Conservation (phyloP, 2,113 vertebrate genomes). For the Mionectes macconnelli region DNA sequence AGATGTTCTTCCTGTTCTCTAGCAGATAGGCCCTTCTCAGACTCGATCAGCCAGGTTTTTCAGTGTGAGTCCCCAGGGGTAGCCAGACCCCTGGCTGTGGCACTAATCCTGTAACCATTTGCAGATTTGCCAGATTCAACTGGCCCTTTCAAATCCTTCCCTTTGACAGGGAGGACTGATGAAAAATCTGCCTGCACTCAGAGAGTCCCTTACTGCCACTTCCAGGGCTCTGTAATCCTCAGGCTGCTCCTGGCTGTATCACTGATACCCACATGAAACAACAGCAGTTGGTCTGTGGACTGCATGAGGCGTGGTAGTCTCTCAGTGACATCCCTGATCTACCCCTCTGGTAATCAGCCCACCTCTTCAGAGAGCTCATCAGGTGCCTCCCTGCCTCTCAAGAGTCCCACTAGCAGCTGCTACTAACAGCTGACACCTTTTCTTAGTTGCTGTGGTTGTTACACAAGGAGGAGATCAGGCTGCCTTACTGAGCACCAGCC, state of each 20-base stretch:
- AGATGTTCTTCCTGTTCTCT: neutral
- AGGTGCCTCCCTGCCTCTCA: neutral
- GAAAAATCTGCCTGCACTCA: neutral
- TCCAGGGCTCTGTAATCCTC: neutral
- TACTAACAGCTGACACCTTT: neutral
- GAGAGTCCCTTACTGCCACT: neutral
- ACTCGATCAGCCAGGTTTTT: neutral
- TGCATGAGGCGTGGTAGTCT: neutral
- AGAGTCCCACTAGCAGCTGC: neutral
- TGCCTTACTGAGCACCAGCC: neutral
- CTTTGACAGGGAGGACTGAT: neutral
- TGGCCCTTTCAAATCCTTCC: neutral
- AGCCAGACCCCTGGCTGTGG: neutral
- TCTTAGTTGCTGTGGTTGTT: neutral
- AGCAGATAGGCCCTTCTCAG: neutral
- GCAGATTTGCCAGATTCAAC: neutral
- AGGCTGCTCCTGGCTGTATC: neutral
- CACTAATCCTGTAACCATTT: neutral
- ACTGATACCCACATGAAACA: neutral
- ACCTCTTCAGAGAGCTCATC: neutral
- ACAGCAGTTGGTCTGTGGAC: neutral
- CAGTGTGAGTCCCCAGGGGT: fast-evolving
- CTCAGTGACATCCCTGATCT: neutral
- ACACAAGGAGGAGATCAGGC: neutral
- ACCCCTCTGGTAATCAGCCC: neutral